Evolutionary conservation across 2,888 invertebrate genomes (phyloP), one percentile per base, ranked within the genome.

Genomic region (Drosophila macrospina): DNA sequence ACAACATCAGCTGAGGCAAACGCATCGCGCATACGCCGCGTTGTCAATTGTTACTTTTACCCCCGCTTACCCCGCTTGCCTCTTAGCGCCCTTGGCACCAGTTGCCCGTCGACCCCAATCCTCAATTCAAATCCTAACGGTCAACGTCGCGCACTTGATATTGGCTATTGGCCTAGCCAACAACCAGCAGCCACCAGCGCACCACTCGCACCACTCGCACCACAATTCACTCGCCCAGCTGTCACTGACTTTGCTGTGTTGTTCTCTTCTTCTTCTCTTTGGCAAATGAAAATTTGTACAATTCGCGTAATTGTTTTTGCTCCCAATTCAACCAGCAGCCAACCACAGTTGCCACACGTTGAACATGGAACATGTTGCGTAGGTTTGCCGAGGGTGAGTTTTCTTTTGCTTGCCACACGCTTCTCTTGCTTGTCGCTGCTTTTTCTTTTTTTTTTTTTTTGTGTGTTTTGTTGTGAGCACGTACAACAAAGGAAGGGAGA

Each of bases 331-430:
- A 8, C 48, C 48, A 51, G 39, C 42, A 36, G 7, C 57, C 1
- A 15, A 13, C 41, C 20, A 44, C 59, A 11, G 42, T 34, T 42
- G 30, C 51, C 50, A 56, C 51, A 60, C 56, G 47, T 66, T 57
- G 79, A 85, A 85, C 81, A 81, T 80, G 74, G 81, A 86, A 87
- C 88, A 83, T 85, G 85, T 85, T 85, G 85, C 88, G 88, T 85
- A 85, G 85, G 85, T 62, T 47, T 50, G 44, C 20, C 15, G 20
- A 54, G 72, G 77, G 57, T 72, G 76, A 69, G 66, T 63, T 69
- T 66, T 11, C 34, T 48, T 36, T 39, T 3, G 20, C 3, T 20
- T 20, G 16, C 24, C 50, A 39, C 42, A 6, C 39, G 36, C 37
- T 65, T 48, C 51, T 42, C 45, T 56, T 44, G 11, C 41, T 54